Percentiles rank a stretch among this genome's conserved stretches.
phyloP scores from a whole-genome alignment of 37 sponge, comb jelly and placozoan genomes.

The Petrosia ficiformis region DNA sequence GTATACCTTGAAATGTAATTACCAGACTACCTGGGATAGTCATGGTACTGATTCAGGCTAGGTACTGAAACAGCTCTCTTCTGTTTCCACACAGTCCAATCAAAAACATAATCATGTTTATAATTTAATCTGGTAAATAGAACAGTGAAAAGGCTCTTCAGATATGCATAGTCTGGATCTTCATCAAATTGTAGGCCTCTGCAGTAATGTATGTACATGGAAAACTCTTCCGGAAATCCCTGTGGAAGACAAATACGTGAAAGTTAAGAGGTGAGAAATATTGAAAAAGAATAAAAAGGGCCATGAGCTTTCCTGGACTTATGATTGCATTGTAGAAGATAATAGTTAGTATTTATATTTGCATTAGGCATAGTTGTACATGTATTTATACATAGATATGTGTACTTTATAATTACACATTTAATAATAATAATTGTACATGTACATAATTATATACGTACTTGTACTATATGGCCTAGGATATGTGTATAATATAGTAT shows the following conservation, averaged over 20 bases:
- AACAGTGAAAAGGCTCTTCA: slow-evolving; percentile 90
- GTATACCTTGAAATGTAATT: too few species aligned
- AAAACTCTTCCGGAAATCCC: slow-evolving; percentile 84
- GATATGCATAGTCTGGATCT: slow-evolving; percentile 98
- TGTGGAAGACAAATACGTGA: not conserved
- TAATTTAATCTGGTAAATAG: slow-evolving; percentile 97
- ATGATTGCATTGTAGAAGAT: too few species aligned
- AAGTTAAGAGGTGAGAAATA: not conserved
- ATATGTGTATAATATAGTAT: too few species aligned
- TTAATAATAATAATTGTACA: too few species aligned
- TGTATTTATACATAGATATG: too few species aligned
- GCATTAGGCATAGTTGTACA: too few species aligned
- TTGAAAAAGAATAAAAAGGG: not conserved
- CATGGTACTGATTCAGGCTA: slow-evolving; percentile 62
- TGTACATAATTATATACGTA: too few species aligned
- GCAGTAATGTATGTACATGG: slow-evolving; percentile 86
- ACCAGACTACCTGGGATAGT: slow-evolving; percentile 76
- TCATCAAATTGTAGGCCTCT: slow-evolving; percentile 95
- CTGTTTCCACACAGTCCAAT: slow-evolving; percentile 97
- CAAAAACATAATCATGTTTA: slow-evolving; percentile 95
- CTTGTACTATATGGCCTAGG: too few species aligned
- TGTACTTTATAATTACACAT: too few species aligned
- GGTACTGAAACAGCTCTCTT: slow-evolving; percentile 67
- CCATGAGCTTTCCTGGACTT: not conserved
- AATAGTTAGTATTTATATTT: too few species aligned